These are phyloP conservation scores for Drosophila lacertosa DNA, from an alignment of 1,140 invertebrate genomes.

Conservation along the genomic window DNA sequence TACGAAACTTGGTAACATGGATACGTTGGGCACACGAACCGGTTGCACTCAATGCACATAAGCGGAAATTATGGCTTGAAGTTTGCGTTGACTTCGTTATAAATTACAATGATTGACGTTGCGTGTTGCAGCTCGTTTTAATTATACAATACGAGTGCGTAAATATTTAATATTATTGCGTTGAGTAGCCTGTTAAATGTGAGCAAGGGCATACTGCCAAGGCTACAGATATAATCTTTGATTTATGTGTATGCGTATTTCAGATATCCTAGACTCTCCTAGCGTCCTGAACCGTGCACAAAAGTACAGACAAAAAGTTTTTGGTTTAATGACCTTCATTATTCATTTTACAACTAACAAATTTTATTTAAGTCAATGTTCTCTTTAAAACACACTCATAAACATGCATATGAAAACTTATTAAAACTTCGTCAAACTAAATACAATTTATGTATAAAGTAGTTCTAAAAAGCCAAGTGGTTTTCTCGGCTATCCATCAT, in stretches of 20 bases:
- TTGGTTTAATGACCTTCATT: too few relatives aligned
- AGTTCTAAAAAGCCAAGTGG: background rate
- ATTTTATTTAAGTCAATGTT: too few relatives aligned
- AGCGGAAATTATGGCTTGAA: slow-evolving; percentile 74
- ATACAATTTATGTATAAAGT: background rate
- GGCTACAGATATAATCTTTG: background rate
- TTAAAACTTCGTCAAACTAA: background rate
- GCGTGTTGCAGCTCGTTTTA: slow-evolving; percentile 36
- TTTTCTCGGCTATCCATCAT: slow-evolving; percentile 21
- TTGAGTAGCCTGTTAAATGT: background rate
- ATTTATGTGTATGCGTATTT: background rate
- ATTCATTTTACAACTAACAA: too few relatives aligned
- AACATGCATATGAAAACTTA: too few relatives aligned
- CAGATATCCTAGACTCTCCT: background rate
- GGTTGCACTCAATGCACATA: slow-evolving; percentile 46
- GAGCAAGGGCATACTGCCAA: background rate
- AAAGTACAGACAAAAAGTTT: too few relatives aligned
- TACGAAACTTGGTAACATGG: slow-evolving; percentile 5
- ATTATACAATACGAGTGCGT: slow-evolving; percentile 15
- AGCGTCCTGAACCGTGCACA: too few relatives aligned
- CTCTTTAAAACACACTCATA: too few relatives aligned
- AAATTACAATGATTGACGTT: slow-evolving; percentile 74
- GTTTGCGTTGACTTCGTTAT: slow-evolving; percentile 51
- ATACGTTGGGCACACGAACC: slow-evolving; percentile 19
- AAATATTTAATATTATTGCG: slow-evolving; percentile 28